Conservation (phyloP, 1,140 invertebrate species). For the Drosophila fuyamai region DNA sequence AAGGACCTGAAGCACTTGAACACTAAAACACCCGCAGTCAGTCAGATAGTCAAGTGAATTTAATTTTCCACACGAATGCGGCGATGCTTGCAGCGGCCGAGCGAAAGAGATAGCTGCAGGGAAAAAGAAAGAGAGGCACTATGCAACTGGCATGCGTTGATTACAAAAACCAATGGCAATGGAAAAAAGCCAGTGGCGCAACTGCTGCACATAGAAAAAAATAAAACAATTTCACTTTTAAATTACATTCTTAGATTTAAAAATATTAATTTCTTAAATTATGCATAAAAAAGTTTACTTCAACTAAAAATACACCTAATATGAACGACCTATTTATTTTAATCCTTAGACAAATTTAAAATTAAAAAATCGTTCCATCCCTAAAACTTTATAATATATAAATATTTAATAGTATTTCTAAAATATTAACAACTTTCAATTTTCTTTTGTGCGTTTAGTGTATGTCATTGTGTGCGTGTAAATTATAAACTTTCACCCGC, state of each 20-base stretch:
- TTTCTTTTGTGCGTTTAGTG: background rate
- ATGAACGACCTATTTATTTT: too few species aligned
- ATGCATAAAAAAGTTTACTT: too few species aligned
- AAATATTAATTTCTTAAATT: too few species aligned
- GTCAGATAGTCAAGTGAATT: constrained; percentile 66
- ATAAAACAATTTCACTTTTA: background rate
- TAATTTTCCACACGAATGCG: constrained; percentile 74
- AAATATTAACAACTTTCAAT: constrained; percentile 13
- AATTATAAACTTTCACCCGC: constrained; percentile 65
- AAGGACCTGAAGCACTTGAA: constrained; percentile 16
- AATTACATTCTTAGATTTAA: too few species aligned
- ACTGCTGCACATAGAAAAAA: constrained; percentile 7
- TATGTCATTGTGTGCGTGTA: constrained; percentile 11
- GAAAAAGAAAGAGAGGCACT: constrained; percentile 5
- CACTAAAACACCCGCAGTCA: constrained; percentile 36
- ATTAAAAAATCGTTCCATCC: too few species aligned
- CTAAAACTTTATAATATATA: too few species aligned
- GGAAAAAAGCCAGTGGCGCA: constrained; percentile 48
- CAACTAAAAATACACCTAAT: too few species aligned
- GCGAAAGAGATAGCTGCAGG: background rate
- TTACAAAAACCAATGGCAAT: constrained; percentile 65
- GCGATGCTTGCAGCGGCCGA: constrained; percentile 21
- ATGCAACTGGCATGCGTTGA: constrained; percentile 55
- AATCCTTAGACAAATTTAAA: too few species aligned
- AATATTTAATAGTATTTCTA: background rate